phyloP scores from a whole-genome alignment of 2,888 invertebrate species.

The Polia nebulosa region DNA sequence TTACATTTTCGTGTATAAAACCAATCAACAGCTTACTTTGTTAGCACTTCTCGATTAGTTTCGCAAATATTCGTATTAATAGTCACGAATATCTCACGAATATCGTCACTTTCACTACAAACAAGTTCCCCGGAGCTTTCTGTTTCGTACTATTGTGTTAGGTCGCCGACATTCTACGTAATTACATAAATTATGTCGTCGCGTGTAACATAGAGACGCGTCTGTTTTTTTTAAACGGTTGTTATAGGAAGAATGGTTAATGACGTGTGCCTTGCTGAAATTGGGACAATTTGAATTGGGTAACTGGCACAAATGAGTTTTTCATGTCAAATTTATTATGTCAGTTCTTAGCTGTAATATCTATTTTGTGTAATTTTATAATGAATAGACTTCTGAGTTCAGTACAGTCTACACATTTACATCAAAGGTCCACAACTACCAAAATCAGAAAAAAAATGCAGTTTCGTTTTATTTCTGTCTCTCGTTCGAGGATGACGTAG shows the following conservation, averaged over 20 bases:
- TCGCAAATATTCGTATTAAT: slow-evolving; percentile 54
- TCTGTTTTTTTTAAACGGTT: slow-evolving; percentile 28
- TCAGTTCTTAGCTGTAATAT: background rate
- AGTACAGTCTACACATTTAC: too few relatives aligned
- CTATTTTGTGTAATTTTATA: background rate
- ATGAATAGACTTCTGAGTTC: background rate
- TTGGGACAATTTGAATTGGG: slow-evolving; percentile 37
- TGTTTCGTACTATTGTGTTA: slow-evolving; percentile 65
- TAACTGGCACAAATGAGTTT: slow-evolving; percentile 25
- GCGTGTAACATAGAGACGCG: slow-evolving; percentile 47
- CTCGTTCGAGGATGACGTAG: too few relatives aligned
- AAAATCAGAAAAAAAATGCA: too few relatives aligned
- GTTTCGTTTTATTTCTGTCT: too few relatives aligned
- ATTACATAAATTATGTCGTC: slow-evolving; percentile 62
- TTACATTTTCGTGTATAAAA: slow-evolving; percentile 14
- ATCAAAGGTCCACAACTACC: too few relatives aligned
- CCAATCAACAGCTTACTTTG: slow-evolving; percentile 20
- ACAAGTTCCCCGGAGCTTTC: slow-evolving; percentile 65
- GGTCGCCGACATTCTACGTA: slow-evolving; percentile 61
- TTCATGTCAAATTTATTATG: background rate
- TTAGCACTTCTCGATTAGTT: slow-evolving; percentile 41
- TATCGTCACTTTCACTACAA: slow-evolving; percentile 62
- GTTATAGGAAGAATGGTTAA: slow-evolving; percentile 25
- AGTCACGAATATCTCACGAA: slow-evolving; percentile 59
- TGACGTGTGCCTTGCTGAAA: slow-evolving; percentile 27